Conservation (phyloP, 2,113 vertebrate genomes). For the Pampusana beccarii region DNA sequence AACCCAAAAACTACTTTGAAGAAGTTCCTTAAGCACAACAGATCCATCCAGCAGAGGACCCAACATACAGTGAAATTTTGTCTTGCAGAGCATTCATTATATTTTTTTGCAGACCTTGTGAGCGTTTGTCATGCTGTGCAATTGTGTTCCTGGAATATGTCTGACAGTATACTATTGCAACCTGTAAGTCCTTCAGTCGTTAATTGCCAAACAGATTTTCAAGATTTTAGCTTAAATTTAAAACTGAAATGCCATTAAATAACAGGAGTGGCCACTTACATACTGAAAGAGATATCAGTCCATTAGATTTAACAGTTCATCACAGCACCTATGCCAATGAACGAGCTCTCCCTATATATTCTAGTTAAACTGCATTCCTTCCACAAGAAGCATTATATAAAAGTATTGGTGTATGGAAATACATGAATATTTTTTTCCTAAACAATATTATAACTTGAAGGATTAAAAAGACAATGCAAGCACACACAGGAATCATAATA, state of each 20-base stretch:
- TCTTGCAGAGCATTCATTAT: not conserved
- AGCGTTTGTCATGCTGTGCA: too few species aligned
- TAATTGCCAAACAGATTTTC: not conserved
- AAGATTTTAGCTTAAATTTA: not conserved
- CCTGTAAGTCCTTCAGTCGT: not conserved
- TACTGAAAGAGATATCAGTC: not conserved
- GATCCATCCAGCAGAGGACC: not conserved
- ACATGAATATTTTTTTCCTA: not conserved
- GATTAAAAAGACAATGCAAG: not conserved
- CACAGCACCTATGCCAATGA: not conserved
- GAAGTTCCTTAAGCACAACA: not conserved
- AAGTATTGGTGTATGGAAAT: fast-evolving
- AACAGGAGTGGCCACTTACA: fast-evolving
- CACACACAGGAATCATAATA: not conserved
- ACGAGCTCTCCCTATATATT: not conserved
- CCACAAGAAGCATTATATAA: not conserved
- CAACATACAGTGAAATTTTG: fast-evolving
- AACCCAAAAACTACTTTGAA: not conserved
- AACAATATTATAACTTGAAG: not conserved
- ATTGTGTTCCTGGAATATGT: not conserved
- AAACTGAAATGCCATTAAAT: not conserved
- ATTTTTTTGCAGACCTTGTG: not conserved
- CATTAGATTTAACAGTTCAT: not conserved
- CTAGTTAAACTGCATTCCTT: not conserved
- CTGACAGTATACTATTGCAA: not conserved